Percentiles rank a stretch among this genome's conserved stretches.
phyloP scores from a whole-genome alignment of 2,797 vertebrate species.

The Enteromius afrohamiltoni region DNA sequence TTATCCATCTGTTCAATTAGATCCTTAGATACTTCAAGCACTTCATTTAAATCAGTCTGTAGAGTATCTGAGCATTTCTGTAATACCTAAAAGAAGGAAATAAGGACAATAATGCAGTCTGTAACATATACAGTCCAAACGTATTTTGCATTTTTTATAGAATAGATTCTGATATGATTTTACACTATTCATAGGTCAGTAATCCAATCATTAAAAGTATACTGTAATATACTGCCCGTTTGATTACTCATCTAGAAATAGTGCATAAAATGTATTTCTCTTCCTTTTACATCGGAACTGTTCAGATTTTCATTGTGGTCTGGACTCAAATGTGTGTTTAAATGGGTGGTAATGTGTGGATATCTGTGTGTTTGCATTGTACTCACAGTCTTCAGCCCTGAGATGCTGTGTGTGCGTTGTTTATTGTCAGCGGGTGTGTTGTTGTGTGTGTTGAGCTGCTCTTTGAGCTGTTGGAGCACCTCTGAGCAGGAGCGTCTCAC shows the following conservation, averaged over 20 bases:
- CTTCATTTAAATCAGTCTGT: conserved; percentile 66
- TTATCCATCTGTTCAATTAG: conserved; percentile 65
- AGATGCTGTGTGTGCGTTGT: conserved; percentile 68
- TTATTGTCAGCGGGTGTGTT: conserved; percentile 62
- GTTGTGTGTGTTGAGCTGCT: conserved; percentile 67
- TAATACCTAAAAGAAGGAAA: conserved; percentile 63
- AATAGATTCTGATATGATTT: background rate
- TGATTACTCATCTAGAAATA: background rate
- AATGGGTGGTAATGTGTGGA: background rate
- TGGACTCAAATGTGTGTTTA: background rate
- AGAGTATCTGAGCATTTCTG: conserved; percentile 51
- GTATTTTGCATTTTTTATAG: background rate
- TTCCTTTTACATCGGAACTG: background rate
- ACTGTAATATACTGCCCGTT: background rate
- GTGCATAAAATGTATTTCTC: background rate
- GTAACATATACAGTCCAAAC: background rate
- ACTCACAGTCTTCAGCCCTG: conserved; percentile 65
- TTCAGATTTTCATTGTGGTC: background rate
- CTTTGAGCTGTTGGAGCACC: conserved; percentile 67
- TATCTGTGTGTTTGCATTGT: background rate
- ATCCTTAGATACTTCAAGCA: conserved; percentile 69
- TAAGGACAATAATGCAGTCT: background rate
- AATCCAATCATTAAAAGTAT: background rate
- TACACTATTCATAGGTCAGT: background rate
- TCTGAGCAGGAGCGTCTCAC: conserved; percentile 58